Evolutionary conservation across 2,797 vertebrate genomes (phyloP).

Genomic region (Schizopygopsis pylzovi): DNA sequence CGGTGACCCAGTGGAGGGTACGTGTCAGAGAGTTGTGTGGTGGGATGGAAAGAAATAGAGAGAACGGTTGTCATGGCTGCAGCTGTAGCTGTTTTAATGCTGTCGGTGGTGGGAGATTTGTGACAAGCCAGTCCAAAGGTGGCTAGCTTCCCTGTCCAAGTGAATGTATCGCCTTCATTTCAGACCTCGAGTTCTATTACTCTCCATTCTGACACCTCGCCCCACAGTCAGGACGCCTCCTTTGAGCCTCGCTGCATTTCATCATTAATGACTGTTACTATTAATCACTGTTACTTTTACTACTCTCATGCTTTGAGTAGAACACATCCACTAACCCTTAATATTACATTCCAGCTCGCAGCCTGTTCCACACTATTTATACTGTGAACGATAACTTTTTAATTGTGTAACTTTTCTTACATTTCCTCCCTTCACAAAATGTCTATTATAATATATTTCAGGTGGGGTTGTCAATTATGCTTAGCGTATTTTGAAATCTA

Average conservation of each 20-base stretch:
- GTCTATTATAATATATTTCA: slow-evolving; percentile 24
- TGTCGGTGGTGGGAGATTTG: slow-evolving; percentile 39
- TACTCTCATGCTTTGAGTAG: background rate
- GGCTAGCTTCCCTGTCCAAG: slow-evolving; percentile 28
- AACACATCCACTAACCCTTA: background rate
- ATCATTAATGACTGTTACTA: slow-evolving; percentile 13
- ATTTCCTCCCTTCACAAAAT: background rate
- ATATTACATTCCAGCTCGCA: background rate
- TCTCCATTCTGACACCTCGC: slow-evolving; percentile 42
- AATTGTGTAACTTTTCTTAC: background rate
- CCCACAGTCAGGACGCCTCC: slow-evolving; percentile 1
- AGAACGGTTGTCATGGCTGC: slow-evolving; percentile 23
- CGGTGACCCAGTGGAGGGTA: slow-evolving; percentile 14
- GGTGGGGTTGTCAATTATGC: background rate
- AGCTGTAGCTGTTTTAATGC: slow-evolving; percentile 31
- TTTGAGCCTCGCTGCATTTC: slow-evolving; percentile 18
- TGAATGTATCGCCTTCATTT: slow-evolving; percentile 39
- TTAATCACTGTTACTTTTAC: background rate
- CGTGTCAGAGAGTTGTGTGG: slow-evolving; percentile 4
- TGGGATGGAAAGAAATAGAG: slow-evolving; percentile 13
- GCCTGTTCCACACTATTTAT: background rate
- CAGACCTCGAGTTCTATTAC: background rate
- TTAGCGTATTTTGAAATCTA: background rate
- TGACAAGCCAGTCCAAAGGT: slow-evolving; percentile 35
- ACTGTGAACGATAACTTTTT: background rate